A percentile compares a stretch with the other conserved stretches of the same genome.
Conservation (phyloP, 2,113 vertebrate species). For the Uropsilus gracilis region DNA sequence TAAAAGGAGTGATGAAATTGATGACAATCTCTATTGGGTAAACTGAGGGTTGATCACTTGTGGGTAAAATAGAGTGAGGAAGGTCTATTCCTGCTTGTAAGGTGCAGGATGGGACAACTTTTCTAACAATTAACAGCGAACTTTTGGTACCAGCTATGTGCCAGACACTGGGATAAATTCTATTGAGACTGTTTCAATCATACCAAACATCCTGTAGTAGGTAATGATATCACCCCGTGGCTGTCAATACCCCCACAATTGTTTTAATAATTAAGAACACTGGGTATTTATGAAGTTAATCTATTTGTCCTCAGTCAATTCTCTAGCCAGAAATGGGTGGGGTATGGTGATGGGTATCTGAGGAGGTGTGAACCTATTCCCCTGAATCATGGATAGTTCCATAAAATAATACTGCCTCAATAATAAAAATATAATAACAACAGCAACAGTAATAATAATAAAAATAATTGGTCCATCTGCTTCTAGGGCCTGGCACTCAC, state of each 20-base stretch:
- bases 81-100: rapidly evolving
- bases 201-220: neutral
- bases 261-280: neutral
- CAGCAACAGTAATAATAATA: neutral
- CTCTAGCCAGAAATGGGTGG: neutral
- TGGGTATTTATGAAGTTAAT: neutral
- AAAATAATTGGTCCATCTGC: neutral
- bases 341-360: neutral
- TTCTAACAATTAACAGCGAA: rapidly evolving
- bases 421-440: no score
- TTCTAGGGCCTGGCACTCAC: neutral
- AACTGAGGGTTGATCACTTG: no score
- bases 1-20: neutral
- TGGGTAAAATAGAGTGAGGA: neutral
- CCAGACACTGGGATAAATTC: neutral
- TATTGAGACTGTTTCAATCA: no score
- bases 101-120: neutral
- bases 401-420: no score
- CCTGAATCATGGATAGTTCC: no score
- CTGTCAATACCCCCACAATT: no score
- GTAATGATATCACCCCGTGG: rapidly evolving
- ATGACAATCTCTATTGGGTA: neutral
- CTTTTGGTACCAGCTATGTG: neutral
- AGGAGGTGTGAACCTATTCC: no score
- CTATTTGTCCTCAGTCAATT: neutral